Evolutionary conservation across 2,888 invertebrate species (phyloP), one percentile per base, ranked within the genome.

Genomic region (Hylaea fasciaria): DNA sequence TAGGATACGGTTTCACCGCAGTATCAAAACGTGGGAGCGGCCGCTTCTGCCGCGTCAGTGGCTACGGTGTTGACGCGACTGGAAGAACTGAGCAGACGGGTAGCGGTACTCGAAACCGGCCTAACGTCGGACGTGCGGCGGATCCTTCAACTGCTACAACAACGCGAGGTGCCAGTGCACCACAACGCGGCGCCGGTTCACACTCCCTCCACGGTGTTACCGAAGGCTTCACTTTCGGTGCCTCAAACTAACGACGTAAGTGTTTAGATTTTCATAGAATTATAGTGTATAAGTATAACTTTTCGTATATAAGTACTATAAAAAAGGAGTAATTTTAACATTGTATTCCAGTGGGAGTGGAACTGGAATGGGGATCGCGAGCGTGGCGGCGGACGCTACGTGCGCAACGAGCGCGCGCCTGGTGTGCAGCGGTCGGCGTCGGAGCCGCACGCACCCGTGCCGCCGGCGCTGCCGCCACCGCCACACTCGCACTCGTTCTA

Each of bases 81-180:
- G 79, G 96, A 96, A 73, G 94, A 95, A 75, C 87, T 96, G 64
- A 93, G 94, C 74, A 93, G 94, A 77, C 94, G 94, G 70, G 94
- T 97, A 68, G 94, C 95, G 47, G 93, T 94, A 50, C 87, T 97
- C 74, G 96, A 97, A 82, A 94, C 93, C 64, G 95, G 95, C 37
- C 94, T 97, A 74, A 95, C 95, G 17, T 90, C 94, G 9, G 96
- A 97, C 80, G 95, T 97, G 70, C 94, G 95, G 69, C 93, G 94
- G 66, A 96, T 97, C 65, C 88, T 97, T 74, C 93, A 93, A 52
- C 83, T 95, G 68, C 86, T 96, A 59, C 94, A 95, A 76, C 91
- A 94, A 13, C 85, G 89, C 13, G 89, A 90, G 22, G 70, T 50
- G 43, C 61, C 71, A 14, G 51, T 72, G 12, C 81, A 80, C 28